Evolutionary conservation across 2,797 vertebrate species (phyloP).

Genomic region (Garrulus glandarius): DNA sequence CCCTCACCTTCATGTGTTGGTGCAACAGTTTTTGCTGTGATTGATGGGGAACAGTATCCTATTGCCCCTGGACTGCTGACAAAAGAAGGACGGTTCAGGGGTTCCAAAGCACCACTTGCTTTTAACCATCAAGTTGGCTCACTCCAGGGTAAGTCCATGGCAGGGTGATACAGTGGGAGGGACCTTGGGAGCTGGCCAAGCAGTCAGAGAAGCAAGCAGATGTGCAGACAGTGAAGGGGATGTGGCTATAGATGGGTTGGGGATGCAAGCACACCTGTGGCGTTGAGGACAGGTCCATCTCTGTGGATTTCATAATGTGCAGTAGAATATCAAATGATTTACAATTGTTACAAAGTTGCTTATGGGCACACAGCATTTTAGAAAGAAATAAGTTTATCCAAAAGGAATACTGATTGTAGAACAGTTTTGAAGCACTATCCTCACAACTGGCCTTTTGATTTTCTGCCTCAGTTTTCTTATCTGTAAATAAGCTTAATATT

Average conservation of each 20-base stretch:
- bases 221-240: neutral
- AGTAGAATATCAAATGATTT: neutral
- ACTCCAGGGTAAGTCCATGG: neutral
- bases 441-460: neutral
- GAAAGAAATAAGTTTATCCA: neutral
- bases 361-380: neutral
- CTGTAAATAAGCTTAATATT: slow-evolving; percentile 46
- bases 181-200: neutral
- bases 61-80: neutral
- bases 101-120: neutral
- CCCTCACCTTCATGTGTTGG: neutral
- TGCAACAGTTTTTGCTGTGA: neutral
- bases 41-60: neutral
- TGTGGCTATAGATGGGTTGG: neutral
- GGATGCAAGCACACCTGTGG: neutral
- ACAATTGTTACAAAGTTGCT: neutral
- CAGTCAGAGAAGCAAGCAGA: accelerated
- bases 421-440: neutral
- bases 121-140: neutral
- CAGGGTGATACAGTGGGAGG: neutral
- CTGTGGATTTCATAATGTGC: neutral
- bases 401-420: neutral
- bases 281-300: neutral
- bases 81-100: neutral
- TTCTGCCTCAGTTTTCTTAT: neutral